Percentiles rank a stretch among this genome's conserved stretches.
phyloP scores from a whole-genome alignment of 2,113 vertebrate species.

The Megaceryle torquata region DNA sequence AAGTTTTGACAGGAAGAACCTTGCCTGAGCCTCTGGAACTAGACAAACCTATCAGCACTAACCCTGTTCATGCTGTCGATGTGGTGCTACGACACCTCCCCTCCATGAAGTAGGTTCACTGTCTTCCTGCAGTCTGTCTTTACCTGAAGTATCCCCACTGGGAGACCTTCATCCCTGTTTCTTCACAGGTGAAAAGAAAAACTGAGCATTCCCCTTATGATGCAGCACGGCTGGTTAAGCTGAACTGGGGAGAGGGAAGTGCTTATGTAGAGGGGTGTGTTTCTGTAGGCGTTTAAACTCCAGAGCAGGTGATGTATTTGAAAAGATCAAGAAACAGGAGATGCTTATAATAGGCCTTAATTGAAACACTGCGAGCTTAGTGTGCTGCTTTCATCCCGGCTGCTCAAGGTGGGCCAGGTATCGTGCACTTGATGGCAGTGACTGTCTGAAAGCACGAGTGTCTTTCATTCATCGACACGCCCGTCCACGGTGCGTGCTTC shows the following conservation, averaged over 20 bases:
- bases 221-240: background rate
- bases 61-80: constrained; percentile 97
- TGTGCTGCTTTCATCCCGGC: background rate
- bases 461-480: background rate
- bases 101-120: constrained; percentile 94
- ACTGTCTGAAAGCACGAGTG: background rate
- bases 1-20: constrained; percentile 95
- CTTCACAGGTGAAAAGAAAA: background rate
- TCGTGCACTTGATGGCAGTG: background rate
- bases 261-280: background rate
- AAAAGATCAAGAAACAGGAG: background rate
- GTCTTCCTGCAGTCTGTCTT: constrained; percentile 52
- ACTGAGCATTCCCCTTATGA: background rate
- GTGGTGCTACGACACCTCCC: constrained; percentile 98
- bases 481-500: background rate
- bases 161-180: constrained; percentile 20
- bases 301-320: background rate
- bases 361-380: background rate
- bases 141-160: background rate
- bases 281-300: background rate
- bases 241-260: background rate
- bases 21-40: constrained; percentile 96
- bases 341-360: background rate
- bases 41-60: constrained; percentile 99
- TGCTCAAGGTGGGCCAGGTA: background rate